Conservation (phyloP, 2,888 invertebrate genomes). For the Isotomurus palustris region DNA sequence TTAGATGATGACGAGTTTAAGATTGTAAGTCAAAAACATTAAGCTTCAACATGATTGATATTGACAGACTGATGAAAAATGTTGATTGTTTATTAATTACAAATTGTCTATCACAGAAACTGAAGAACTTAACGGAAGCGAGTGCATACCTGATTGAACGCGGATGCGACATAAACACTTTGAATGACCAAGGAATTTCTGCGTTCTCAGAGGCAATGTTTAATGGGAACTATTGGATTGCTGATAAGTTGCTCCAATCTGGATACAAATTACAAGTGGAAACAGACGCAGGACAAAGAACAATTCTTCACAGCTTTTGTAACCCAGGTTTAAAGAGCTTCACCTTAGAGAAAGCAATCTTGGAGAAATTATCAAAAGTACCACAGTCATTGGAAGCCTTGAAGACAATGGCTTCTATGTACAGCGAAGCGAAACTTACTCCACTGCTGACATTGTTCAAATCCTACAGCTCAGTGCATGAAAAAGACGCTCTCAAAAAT, state of each 20-base stretch:
- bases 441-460: conserved; percentile 20
- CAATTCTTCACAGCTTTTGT: conserved; percentile 26
- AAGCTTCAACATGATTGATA: background rate
- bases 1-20: conserved; percentile 6
- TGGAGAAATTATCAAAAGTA: conserved; percentile 9
- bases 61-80: background rate
- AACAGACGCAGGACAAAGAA: conserved; percentile 6
- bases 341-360: background rate
- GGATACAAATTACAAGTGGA: conserved; percentile 7
- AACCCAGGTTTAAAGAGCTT: background rate
- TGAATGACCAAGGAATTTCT: conserved; percentile 21
- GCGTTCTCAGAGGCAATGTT: conserved; percentile 23
- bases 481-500: background rate
- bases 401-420: conserved; percentile 23
- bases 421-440: conserved; percentile 23
- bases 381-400: conserved; percentile 8
- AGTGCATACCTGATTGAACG: conserved; percentile 22
- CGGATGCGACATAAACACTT: conserved; percentile 22
- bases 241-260: conserved; percentile 16
- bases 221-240: conserved; percentile 20
- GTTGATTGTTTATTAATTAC: background rate
- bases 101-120: conserved; percentile 10
- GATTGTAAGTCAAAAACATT: too few relatives aligned
- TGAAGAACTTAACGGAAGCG: conserved; percentile 20
- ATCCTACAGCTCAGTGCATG: background rate